Evolutionary conservation across 2,797 vertebrate genomes (phyloP).

Genomic region (Rhyacichthys aspro): DNA sequence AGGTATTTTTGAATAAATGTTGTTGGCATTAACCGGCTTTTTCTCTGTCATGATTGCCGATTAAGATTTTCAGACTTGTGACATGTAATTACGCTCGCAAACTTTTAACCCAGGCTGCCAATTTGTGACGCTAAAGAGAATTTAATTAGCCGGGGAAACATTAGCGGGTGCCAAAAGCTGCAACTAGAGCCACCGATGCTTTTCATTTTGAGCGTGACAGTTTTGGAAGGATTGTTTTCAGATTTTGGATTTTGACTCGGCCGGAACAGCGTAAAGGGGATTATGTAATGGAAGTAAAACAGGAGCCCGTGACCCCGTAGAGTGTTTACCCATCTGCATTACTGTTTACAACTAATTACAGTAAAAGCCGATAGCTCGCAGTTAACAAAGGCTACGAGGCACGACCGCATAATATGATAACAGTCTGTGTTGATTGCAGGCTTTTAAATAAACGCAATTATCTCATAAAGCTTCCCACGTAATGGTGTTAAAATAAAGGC

Average conservation of each 20-base stretch:
- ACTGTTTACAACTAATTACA: conserved; percentile 41
- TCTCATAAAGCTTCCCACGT: conserved; percentile 7
- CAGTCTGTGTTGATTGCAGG: background rate
- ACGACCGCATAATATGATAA: background rate
- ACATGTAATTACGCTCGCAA: conserved; percentile 40
- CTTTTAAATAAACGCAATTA: conserved; percentile 28
- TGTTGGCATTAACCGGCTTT: conserved; percentile 20
- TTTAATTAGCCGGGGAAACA: conserved; percentile 16
- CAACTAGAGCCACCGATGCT: background rate
- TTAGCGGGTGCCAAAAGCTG: background rate
- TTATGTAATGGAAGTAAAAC: conserved; percentile 32
- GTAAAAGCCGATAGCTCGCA: conserved; percentile 35
- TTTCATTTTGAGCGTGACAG: background rate
- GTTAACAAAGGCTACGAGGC: background rate
- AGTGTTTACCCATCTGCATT: conserved; percentile 28
- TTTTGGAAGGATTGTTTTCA: background rate
- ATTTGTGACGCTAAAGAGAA: conserved; percentile 29
- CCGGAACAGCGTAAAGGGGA: conserved; percentile 24
- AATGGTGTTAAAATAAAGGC: conserved; percentile 6
- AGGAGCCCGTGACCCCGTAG: conserved; percentile 35
- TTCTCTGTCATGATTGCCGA: conserved; percentile 8
- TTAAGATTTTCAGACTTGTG: conserved; percentile 16
- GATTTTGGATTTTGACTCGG: conserved; percentile 25
- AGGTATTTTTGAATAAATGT: conserved; percentile 12
- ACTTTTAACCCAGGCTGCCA: conserved; percentile 30